These are phyloP conservation scores for Pterocles burchelli DNA, from an alignment of 2,113 vertebrate species.

Conservation along the genomic window DNA sequence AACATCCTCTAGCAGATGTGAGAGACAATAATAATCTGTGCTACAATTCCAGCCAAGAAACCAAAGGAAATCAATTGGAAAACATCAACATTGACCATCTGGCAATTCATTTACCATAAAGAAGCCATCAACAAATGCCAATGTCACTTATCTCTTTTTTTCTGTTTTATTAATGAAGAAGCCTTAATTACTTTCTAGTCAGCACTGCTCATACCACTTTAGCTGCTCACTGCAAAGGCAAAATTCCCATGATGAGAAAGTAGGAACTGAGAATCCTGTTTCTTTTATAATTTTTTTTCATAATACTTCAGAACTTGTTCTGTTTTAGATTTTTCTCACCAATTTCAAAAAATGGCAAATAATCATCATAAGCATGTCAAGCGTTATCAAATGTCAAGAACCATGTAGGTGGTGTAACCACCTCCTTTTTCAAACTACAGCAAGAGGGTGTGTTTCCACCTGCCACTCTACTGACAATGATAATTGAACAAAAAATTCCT, in stretches of 20 bases:
- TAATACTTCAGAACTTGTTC: neutral
- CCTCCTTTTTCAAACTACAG: neutral
- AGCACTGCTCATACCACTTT: neutral
- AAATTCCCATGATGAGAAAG: neutral
- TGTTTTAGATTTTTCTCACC: neutral
- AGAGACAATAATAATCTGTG: constrained; percentile 14
- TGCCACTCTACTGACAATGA: neutral
- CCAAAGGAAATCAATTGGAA: constrained; percentile 43
- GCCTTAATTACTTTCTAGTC: constrained; percentile 39
- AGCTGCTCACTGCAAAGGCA: neutral
- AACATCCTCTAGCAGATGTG: constrained; percentile 15
- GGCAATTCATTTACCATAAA: constrained; percentile 38
- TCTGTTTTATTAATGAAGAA: constrained; percentile 49
- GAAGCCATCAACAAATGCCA: constrained; percentile 32
- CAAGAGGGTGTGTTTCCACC: neutral
- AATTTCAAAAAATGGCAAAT: neutral
- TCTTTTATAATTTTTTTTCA: neutral
- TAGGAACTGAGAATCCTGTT: neutral
- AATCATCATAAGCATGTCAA: neutral
- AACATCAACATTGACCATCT: constrained; percentile 30
- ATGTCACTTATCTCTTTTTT: constrained; percentile 17
- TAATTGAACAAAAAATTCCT: neutral
- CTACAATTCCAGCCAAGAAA: constrained; percentile 20
- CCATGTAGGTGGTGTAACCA: neutral
- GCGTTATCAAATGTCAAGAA: constrained; percentile 11